phyloP scores from a whole-genome alignment of 2,113 vertebrate genomes.

The Hipposideros armiger region DNA sequence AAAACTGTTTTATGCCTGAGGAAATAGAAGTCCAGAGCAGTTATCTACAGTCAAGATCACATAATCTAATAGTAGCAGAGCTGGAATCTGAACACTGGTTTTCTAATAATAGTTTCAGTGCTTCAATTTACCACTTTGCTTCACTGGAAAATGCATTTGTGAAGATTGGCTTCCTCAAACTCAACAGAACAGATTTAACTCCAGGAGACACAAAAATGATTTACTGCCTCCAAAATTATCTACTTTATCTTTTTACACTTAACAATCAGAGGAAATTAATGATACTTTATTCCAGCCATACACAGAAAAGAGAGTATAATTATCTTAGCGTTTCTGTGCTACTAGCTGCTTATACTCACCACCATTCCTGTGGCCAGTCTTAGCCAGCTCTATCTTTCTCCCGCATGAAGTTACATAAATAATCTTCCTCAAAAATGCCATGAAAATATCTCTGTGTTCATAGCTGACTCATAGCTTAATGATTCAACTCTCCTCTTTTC shows the following conservation, averaged over 20 bases:
- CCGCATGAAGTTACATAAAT: neutral
- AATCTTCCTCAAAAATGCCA: neutral
- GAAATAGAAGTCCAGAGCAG: neutral
- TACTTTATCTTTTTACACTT: constrained; percentile 13
- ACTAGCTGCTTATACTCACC: neutral
- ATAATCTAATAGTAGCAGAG: neutral
- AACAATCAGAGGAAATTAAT: neutral
- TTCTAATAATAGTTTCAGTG: constrained; percentile 21
- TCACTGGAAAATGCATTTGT: neutral
- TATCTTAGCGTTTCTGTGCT: neutral
- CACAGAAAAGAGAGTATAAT: neutral
- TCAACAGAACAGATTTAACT: neutral
- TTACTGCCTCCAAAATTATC: neutral
- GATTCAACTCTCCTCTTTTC: neutral
- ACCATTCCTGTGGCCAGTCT: neutral
- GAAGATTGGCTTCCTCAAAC: neutral
- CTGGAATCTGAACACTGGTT: neutral
- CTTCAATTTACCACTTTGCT: neutral
- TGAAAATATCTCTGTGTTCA: neutral
- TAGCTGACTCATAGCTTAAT: neutral
- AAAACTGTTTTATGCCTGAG: neutral
- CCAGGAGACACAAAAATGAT: neutral
- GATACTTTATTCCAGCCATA: neutral
- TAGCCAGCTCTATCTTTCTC: neutral
- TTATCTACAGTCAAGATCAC: neutral